Percentiles rank a stretch among this genome's conserved stretches.
Evolutionary conservation across 2,113 vertebrate genomes (phyloP).

Genomic region (Sylvia atricapilla): DNA sequence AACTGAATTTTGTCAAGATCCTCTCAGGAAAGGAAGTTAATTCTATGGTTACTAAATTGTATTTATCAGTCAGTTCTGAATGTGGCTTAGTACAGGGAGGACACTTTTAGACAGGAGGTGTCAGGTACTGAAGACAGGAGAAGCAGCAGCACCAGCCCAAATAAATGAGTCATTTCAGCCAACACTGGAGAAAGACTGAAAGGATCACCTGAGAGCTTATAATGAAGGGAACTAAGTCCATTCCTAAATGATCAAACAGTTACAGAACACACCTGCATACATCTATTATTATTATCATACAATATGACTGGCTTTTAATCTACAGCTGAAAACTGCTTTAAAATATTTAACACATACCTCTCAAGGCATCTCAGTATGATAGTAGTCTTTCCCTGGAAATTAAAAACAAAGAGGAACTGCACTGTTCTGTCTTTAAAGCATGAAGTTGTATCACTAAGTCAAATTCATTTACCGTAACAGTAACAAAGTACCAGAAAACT

Average conservation of each 20-base stretch:
- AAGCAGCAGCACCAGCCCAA: neutral
- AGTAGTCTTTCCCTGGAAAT: constrained; percentile 89
- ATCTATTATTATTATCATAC: neutral
- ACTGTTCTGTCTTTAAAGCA: constrained; percentile 27
- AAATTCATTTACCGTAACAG: constrained; percentile 39
- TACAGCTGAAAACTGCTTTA: neutral
- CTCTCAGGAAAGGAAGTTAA: neutral
- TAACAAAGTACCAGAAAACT: constrained; percentile 49
- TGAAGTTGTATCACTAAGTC: constrained; percentile 19
- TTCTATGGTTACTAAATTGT: neutral
- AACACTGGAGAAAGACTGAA: neutral
- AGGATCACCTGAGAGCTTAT: neutral
- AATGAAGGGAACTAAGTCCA: neutral
- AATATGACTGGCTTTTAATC: neutral
- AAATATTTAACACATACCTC: constrained; percentile 76
- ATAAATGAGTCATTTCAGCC: neutral
- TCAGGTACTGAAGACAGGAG: neutral
- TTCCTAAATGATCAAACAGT: neutral
- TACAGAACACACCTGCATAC: neutral
- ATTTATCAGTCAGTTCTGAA: neutral
- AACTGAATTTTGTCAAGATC: neutral
- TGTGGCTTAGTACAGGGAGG: neutral
- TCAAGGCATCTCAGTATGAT: constrained; percentile 91
- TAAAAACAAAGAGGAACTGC: constrained; percentile 43
- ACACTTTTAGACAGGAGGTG: neutral